Base-by-base conservation (phyloP, 2,113 vertebrate genomes). In the Megalops atlanticus region DNA sequence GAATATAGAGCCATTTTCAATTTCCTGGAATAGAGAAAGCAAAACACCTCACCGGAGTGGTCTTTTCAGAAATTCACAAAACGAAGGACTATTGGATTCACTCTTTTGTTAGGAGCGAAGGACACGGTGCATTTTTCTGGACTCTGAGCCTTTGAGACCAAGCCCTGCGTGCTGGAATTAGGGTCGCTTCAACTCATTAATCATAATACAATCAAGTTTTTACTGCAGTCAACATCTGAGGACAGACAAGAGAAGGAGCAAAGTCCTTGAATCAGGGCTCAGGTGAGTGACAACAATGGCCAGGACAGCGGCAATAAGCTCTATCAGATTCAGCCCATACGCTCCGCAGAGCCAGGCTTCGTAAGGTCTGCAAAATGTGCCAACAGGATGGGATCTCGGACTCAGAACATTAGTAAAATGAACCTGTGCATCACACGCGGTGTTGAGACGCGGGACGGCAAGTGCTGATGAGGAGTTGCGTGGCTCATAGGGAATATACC, bases 331-430 rank as follows among this genome's bases (percentile, higher is more conserved):
- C 58, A 31, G 58, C 24, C 31, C 58, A 31, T n/a, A 11, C 11
- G 31, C 1, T 8, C 4, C 2, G 2, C 18, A 11, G 58, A 2
- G 58, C 8, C 58, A 10, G 58, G 58, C 24, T 64, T n/a, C n/a
- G n/a, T n/a, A n/a, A n/a, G 58, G 58, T n/a, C 58, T 64, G 58
- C 31, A 64, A 64, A 64, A 64, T 31, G 4, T 31, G 4, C 31
- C 24, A 64, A 64, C 58, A 64, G 24, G 24, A n/a, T 31, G 58
- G 58, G 58, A 64, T 31, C 58, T 64, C 58, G 7, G 58, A 24
- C 58, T 64, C 58, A 64, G 58, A 64, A 64, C 58, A 64, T 64
- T 64, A 64, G 58, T 64, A 64, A 64, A 64, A 64, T 64, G 58
- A 64, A n/a, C 58, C 58, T 24, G 58, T 64, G 24, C 58, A 64